These are phyloP conservation scores for Dascillus cervinus DNA, from an alignment of 2,888 invertebrate species.

Conservation along the genomic window DNA sequence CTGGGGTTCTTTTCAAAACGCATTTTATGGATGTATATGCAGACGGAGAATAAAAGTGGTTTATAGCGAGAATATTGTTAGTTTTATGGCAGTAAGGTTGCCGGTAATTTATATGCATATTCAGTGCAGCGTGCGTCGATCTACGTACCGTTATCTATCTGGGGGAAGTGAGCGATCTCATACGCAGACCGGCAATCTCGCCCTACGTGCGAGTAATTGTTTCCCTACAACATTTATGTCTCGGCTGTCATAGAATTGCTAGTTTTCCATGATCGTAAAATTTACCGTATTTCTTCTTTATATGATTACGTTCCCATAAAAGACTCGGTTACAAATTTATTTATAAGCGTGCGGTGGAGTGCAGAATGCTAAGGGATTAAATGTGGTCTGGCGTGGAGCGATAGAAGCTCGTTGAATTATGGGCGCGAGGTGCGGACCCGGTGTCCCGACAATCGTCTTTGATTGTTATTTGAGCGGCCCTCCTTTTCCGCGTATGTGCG, in stretches of 20 bases:
- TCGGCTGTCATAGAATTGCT: conserved; percentile 22
- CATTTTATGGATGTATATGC: conserved; percentile 29
- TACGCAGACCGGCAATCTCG: conserved; percentile 23
- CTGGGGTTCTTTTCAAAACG: conserved; percentile 30
- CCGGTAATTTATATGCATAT: conserved; percentile 30
- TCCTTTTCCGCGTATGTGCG: conserved; percentile 28
- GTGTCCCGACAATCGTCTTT: conserved; percentile 33
- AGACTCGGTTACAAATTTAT: conserved; percentile 35
- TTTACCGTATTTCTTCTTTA: conserved; percentile 36
- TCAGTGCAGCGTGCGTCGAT: conserved; percentile 13
- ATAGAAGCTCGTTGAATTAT: conserved; percentile 35
- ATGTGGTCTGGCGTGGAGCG: conserved; percentile 32
- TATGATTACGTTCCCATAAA: conserved; percentile 35
- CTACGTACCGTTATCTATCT: too few relatives aligned
- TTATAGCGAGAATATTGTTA: conserved; percentile 33
- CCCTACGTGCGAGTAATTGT: conserved; percentile 20
- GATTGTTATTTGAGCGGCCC: conserved; percentile 35
- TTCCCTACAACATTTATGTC: conserved; percentile 25
- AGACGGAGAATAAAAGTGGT: conserved; percentile 31
- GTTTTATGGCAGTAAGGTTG: conserved; percentile 31
- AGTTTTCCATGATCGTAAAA: conserved; percentile 32
- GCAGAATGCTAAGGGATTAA: conserved; percentile 30
- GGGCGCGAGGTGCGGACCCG: conserved; percentile 26
- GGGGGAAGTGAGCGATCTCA: conserved; percentile 6
- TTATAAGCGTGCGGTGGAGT: conserved; percentile 28